Percentiles rank a stretch among this genome's conserved stretches.
phyloP scores from a whole-genome alignment of 2,113 vertebrate genomes.

The Xenotilapia flavipinnis region DNA sequence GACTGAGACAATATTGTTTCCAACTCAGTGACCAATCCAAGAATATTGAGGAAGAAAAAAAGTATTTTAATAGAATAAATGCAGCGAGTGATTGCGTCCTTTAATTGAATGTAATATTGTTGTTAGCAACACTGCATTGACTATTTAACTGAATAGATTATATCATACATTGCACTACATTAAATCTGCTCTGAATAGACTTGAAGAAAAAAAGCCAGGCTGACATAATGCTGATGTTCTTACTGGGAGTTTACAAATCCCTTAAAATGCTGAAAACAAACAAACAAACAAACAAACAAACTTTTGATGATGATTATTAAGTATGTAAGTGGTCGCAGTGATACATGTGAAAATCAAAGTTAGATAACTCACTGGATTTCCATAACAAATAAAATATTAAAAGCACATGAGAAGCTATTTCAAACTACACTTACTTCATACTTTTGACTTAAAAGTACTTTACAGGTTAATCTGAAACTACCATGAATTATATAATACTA shows the following conservation, averaged over 20 bases:
- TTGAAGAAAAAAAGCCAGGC: background rate
- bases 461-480: background rate
- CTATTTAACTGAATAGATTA: background rate
- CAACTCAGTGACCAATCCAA: background rate
- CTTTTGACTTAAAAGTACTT: background rate
- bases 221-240: background rate
- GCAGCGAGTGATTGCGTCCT: background rate
- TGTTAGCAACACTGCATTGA: background rate
- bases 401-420: background rate
- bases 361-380: background rate
- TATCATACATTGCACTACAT: background rate
- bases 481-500: constrained; percentile 20
- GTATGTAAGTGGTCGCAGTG: background rate
- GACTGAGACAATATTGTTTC: background rate
- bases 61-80: background rate
- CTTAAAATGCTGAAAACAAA: background rate
- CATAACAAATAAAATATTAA: constrained; percentile 1
- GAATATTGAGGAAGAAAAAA: background rate
- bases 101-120: background rate
- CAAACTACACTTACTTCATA: background rate
- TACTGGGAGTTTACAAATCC: background rate
- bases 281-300: background rate
- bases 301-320: background rate
- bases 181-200: background rate
- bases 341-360: background rate